Conservation (phyloP, 2,888 invertebrate species). For the Bellardia pandia region DNA sequence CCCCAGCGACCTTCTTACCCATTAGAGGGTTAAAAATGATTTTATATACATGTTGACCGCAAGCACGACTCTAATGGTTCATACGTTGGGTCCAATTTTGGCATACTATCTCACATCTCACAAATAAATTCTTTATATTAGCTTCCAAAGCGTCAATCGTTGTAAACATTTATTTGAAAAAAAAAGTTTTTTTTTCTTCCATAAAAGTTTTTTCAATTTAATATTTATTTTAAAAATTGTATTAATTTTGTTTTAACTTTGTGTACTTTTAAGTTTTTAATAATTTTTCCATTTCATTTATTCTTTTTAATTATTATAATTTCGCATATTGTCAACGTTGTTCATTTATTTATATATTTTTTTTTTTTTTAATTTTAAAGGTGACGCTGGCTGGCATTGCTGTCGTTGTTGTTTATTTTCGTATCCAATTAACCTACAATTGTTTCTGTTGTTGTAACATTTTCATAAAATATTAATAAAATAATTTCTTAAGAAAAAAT, state of each 20-base stretch:
- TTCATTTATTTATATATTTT: too few species aligned
- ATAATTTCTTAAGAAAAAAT: conserved; percentile 68
- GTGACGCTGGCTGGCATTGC: background rate
- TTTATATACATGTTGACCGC: too few species aligned
- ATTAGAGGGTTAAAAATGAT: too few species aligned
- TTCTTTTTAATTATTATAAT: conserved; percentile 33
- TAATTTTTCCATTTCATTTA: conserved; percentile 32
- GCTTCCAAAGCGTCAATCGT: too few species aligned
- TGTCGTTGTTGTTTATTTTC: conserved; percentile 31
- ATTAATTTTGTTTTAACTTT: background rate
- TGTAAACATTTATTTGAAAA: too few species aligned
- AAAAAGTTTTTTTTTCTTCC: too few species aligned
- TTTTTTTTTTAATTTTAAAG: background rate
- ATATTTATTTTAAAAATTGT: background rate
- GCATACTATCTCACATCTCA: too few species aligned
- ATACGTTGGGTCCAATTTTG: too few species aligned
- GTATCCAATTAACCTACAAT: conserved; percentile 66
- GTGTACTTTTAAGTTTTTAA: background rate
- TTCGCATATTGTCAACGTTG: background rate
- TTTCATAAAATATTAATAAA: conserved; percentile 71
- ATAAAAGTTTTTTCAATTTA: background rate
- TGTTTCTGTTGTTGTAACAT: conserved; percentile 37
- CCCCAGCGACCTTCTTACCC: too few species aligned
- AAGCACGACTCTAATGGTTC: too few species aligned
- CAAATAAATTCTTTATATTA: too few species aligned